Conservation (phyloP, 2,113 vertebrate genomes). For the Phaetusa simplex region DNA sequence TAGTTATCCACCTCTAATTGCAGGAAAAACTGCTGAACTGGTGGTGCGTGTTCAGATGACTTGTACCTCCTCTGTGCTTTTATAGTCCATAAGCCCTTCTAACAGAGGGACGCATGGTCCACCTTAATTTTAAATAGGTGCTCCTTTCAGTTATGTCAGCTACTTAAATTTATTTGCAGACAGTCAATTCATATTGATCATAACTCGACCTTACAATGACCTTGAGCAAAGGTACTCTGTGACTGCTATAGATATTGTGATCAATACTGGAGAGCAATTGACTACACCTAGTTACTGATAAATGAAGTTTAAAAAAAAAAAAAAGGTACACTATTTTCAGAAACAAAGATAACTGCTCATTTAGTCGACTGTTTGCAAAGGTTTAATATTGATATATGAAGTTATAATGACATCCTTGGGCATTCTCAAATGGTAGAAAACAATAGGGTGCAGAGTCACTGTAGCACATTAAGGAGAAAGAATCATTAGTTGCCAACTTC, state of each 20-base stretch:
- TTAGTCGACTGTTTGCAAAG: slow-evolving; percentile 77
- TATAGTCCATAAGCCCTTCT: neutral
- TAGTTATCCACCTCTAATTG: neutral
- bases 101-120: slow-evolving; percentile 60
- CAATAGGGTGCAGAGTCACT: slow-evolving; percentile 72
- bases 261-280: slow-evolving; percentile 85
- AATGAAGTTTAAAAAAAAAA: slow-evolving; percentile 70
- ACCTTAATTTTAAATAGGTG: slow-evolving; percentile 83
- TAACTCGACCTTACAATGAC: slow-evolving; percentile 83
- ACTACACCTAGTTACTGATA: slow-evolving; percentile 84
- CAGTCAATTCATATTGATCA: slow-evolving; percentile 90
- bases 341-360: slow-evolving; percentile 81
- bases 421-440: slow-evolving; percentile 74
- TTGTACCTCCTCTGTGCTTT: neutral
- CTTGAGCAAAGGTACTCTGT: slow-evolving; percentile 83
- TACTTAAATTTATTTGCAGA: slow-evolving; percentile 86
- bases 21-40: neutral
- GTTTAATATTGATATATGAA: slow-evolving; percentile 82
- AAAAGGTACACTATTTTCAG: slow-evolving; percentile 75
- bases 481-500: slow-evolving; percentile 78
- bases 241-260: slow-evolving; percentile 85
- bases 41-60: neutral
- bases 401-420: slow-evolving; percentile 79
- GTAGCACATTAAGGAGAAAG: slow-evolving; percentile 70
- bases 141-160: slow-evolving; percentile 80